Conservation (phyloP, 2,797 vertebrate species). For the Pseudochromis fuscus region DNA sequence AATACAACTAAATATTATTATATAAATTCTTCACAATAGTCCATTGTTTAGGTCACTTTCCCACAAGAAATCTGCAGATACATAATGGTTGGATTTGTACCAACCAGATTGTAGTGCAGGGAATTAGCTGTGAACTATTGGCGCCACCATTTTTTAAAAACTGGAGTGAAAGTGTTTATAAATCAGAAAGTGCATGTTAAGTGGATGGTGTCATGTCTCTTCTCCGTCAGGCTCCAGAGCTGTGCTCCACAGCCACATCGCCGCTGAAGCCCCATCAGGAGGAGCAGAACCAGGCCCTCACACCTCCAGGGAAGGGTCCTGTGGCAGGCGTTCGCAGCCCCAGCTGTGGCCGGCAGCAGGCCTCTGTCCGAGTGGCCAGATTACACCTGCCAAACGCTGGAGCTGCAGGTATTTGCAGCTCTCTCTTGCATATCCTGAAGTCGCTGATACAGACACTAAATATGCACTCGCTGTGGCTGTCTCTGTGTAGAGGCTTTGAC, state of each 20-base stretch:
- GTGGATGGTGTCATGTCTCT: constrained; percentile 8
- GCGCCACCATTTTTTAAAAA: background rate
- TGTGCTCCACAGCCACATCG: constrained; percentile 88
- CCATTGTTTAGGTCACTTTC: background rate
- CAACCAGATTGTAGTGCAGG: background rate
- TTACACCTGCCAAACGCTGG: constrained; percentile 80
- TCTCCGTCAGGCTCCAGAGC: constrained; percentile 86
- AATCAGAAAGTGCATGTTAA: background rate
- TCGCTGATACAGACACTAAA: background rate
- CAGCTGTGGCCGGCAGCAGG: constrained; percentile 88
- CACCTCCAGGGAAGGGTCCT: constrained; percentile 90
- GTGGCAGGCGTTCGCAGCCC: constrained; percentile 89
- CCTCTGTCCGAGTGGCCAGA: constrained; percentile 86
- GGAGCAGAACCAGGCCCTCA: constrained; percentile 88
- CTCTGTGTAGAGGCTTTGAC: background rate
- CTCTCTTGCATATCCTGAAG: background rate
- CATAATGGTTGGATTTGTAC: background rate
- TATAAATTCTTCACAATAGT: background rate
- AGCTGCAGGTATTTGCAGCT: constrained; percentile 81
- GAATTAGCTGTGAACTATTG: background rate
- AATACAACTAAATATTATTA: background rate
- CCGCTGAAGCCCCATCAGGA: constrained; percentile 90
- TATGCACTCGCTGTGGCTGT: background rate
- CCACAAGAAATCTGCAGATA: background rate
- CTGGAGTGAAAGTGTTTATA: background rate